Conservation (phyloP, 1,140 invertebrate species). For the Meteorus sp. region DNA sequence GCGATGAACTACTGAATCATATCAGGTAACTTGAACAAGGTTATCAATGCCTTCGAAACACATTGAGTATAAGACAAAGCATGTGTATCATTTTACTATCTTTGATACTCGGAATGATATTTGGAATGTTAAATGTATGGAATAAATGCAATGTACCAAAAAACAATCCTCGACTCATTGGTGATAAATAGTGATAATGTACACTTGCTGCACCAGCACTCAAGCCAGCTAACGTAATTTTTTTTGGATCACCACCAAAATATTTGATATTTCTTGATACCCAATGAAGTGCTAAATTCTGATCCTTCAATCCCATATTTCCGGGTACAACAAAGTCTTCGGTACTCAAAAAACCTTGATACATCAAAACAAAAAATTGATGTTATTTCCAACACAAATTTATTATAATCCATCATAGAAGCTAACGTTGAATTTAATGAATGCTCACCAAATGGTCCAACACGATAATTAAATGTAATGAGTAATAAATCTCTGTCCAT, state of each 20-base stretch:
- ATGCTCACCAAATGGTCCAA: slow-evolving; percentile 57
- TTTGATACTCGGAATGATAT: too few relatives aligned
- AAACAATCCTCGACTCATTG: slow-evolving; percentile 32
- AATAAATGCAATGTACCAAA: slow-evolving; percentile 19
- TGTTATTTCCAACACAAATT: too few relatives aligned
- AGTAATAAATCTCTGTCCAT: slow-evolving; percentile 62
- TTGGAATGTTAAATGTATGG: neutral
- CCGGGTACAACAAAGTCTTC: slow-evolving; percentile 31
- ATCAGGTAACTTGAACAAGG: too few relatives aligned
- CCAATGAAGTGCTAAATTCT: slow-evolving; percentile 32
- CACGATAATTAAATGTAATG: slow-evolving; percentile 64
- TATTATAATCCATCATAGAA: neutral
- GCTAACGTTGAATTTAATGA: neutral
- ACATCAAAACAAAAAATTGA: slow-evolving; percentile 2
- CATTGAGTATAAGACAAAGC: too few relatives aligned
- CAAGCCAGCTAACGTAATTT: slow-evolving; percentile 55
- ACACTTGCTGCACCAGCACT: slow-evolving; percentile 48
- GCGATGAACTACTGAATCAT: too few relatives aligned
- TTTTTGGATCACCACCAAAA: slow-evolving; percentile 41
- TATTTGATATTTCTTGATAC: slow-evolving; percentile 45
- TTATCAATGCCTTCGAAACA: too few relatives aligned
- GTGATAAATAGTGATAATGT: slow-evolving; percentile 43
- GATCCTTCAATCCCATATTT: slow-evolving; percentile 39
- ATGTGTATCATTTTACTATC: too few relatives aligned
- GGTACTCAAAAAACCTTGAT: slow-evolving; percentile 35